phyloP scores from a whole-genome alignment of 2,113 vertebrate genomes.

The Nycticorax nycticorax region DNA sequence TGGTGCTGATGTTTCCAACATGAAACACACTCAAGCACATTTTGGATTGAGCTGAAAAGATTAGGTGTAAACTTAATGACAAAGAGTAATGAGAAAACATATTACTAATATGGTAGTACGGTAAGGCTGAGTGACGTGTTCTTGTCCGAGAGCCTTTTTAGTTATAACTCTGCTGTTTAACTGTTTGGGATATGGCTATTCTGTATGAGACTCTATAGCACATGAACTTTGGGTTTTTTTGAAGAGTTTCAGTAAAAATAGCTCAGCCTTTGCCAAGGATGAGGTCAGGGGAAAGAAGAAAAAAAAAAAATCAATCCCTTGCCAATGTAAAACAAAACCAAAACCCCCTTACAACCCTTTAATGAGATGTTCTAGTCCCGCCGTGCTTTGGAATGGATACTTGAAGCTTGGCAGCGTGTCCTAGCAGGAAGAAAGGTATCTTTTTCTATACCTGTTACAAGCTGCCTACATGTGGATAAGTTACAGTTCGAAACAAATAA shows the following conservation, averaged over 20 bases:
- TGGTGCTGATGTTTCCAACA: neutral
- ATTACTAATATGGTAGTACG: accelerated
- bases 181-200: neutral
- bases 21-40: neutral
- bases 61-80: neutral
- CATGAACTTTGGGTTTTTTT: neutral
- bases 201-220: neutral
- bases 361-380: neutral
- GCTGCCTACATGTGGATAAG: neutral
- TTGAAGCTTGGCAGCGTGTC: neutral
- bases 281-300: neutral
- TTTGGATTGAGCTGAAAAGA: neutral
- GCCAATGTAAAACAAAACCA: neutral
- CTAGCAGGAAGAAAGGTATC: neutral
- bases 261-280: neutral
- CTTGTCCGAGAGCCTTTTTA: neutral
- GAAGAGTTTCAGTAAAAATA: neutral
- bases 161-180: neutral
- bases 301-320: neutral
- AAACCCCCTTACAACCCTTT: neutral
- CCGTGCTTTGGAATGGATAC: neutral
- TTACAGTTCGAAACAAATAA: neutral
- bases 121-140: neutral
- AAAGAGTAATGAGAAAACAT: neutral
- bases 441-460: neutral